These are phyloP conservation scores for Mylabris sibirica DNA, from an alignment of 2,888 invertebrate genomes.

Conservation along the genomic window DNA sequence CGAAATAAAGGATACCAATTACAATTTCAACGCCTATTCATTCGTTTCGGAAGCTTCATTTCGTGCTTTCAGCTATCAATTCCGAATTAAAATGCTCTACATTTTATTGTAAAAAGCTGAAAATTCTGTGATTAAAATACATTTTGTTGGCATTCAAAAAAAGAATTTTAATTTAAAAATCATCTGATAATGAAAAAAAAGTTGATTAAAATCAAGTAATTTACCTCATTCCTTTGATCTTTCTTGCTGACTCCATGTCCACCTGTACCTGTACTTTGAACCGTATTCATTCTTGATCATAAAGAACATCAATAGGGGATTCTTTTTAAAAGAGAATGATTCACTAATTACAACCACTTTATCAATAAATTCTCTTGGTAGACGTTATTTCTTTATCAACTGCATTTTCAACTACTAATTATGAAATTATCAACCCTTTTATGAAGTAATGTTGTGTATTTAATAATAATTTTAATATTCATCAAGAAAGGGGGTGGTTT, in stretches of 20 bases:
- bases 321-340: background rate
- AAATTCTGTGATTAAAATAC: too few species aligned
- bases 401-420: background rate
- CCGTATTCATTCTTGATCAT: constrained; percentile 67
- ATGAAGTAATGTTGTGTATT: background rate
- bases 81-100: constrained; percentile 6
- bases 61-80: constrained; percentile 19
- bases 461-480: background rate
- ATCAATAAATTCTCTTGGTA: background rate
- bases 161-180: background rate
- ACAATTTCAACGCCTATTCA: background rate
- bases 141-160: too few species aligned
- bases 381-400: background rate
- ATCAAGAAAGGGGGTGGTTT: background rate
- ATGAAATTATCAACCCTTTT: background rate
- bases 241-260: constrained; percentile 69
- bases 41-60: background rate
- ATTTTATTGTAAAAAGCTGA: background rate
- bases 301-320: constrained; percentile 36
- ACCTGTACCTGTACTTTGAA: constrained; percentile 70
- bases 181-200: background rate
- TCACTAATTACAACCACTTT: background rate
- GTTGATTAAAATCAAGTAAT: constrained; percentile 31
- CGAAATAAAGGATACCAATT: background rate
- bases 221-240: constrained; percentile 68